phyloP scores from a whole-genome alignment of 2,113 vertebrate species.

The Hippocampus guttulatus region DNA sequence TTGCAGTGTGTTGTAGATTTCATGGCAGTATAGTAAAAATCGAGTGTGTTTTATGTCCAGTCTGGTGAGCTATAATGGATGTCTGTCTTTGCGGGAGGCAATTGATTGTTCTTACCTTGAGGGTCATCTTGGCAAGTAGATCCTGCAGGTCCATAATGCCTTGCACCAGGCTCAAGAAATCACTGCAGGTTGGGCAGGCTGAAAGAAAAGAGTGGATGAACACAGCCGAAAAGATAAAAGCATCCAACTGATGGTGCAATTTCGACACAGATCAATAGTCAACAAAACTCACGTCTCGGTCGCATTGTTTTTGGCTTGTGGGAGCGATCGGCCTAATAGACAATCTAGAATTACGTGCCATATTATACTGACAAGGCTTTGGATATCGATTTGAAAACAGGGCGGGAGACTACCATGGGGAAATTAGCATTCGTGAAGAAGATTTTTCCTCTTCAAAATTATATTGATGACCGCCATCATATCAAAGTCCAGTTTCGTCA shows the following conservation, averaged over 20 bases:
- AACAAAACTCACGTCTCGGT: constrained; percentile 22
- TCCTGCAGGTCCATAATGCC: constrained; percentile 99
- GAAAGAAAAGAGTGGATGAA: constrained; percentile 30
- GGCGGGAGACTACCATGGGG: constrained; percentile 9
- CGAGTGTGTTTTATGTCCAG: not conserved
- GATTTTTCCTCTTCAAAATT: not conserved
- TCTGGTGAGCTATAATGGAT: not conserved
- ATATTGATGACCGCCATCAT: constrained; percentile 5
- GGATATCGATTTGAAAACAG: constrained; percentile 33
- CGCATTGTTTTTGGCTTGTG: not conserved
- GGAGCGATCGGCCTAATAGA: constrained; percentile 31
- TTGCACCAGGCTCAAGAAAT: constrained; percentile 96
- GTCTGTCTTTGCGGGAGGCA: not conserved
- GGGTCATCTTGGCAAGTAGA: constrained; percentile 94
- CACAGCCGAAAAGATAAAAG: constrained; percentile 4
- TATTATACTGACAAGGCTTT: constrained; percentile 60
- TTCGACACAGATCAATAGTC: constrained; percentile 8
- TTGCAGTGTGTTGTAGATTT: not conserved
- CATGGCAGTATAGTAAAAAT: not conserved
- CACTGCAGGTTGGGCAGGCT: constrained; percentile 98
- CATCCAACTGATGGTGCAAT: not conserved
- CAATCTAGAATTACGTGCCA: constrained; percentile 49
- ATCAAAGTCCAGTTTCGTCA: constrained; percentile 15
- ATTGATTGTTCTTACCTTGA: constrained; percentile 79
- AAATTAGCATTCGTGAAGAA: constrained; percentile 22